Percentiles rank a stretch among this genome's conserved stretches.
These are phyloP conservation scores for Nycteola revayana DNA, from an alignment of 2,888 invertebrate species.

Conservation along the genomic window DNA sequence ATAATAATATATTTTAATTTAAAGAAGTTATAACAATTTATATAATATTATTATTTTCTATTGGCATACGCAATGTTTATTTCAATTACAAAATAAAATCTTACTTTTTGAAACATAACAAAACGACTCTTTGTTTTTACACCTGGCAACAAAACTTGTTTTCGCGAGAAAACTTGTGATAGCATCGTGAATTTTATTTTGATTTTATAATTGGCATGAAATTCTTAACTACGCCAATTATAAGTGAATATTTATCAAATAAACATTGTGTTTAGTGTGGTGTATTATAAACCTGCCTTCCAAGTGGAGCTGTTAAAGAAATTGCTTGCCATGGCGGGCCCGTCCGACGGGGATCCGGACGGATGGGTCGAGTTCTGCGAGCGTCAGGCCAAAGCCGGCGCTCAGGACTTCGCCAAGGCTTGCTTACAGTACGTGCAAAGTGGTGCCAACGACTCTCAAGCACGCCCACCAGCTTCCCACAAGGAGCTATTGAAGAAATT, in stretches of 20 bases:
- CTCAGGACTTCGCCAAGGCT: conserved; percentile 93
- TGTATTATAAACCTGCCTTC: conserved; percentile 43
- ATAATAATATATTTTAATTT: no score
- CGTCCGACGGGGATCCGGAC: conserved; percentile 83
- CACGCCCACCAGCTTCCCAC: conserved; percentile 85
- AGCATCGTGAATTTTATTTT: conserved; percentile 74
- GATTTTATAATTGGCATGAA: conserved; percentile 61
- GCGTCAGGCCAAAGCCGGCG: conserved; percentile 92
- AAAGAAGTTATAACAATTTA: no score
- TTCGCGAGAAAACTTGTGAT: conserved; percentile 68
- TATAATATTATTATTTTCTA: no score
- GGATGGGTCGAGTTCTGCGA: conserved; percentile 94
- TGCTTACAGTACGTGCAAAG: conserved; percentile 90
- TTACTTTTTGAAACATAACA: no score
- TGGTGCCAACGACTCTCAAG: conserved; percentile 84
- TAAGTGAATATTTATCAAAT: conserved; percentile 29
- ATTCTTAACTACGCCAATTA: conserved; percentile 35
- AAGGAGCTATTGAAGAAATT: conserved; percentile 91
- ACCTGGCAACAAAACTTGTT: conserved; percentile 72
- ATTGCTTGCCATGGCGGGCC: conserved; percentile 78
- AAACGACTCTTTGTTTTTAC: conserved; percentile 35
- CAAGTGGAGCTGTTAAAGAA: conserved; percentile 80
- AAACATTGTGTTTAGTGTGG: conserved; percentile 45
- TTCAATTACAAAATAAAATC: no score
- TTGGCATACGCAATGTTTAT: no score